Evolutionary conservation across 2,888 invertebrate genomes (phyloP), one percentile per base, ranked within the genome.

Genomic region (Artemia sinica): DNA sequence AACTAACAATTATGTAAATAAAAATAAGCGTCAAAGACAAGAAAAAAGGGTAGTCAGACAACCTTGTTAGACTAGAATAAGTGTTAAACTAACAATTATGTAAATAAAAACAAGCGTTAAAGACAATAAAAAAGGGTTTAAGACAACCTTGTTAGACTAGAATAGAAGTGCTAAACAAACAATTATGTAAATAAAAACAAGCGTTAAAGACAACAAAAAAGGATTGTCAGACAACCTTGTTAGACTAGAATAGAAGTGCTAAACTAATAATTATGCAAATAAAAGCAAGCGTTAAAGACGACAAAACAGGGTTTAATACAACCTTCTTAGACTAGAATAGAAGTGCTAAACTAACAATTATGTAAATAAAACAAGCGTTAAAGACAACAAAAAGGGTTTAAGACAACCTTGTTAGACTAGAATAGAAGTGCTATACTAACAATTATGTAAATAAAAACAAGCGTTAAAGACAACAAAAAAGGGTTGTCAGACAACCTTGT

Each of bases 261-360:
- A 74, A 74, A 73, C n/a, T n/a, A n/a, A n/a, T n/a, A n/a, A n/a
- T 41, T 18, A 50, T 18, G 28, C 18, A 67, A 28, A 65, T 51
- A 50, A 66, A 49, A 67, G 66, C 49, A 52, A 49, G 13, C 12
- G 10, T 41, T 63, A 66, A 14, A 65, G 50, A 41, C n/a, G 67
- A 71, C 67, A 51, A 41, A 41, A 41, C 1, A 41, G 41, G 41
- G 3, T 41, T 41, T 0, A 1, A 18, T 1, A 6, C 41, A 41
- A 41, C 41, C 6, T 41, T 41, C 1, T 41, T 41, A 51, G 49
- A 66, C 28, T 58, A 52, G 50, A 67, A 67, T 70, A 68, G 14
- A 18, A 71, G 72, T 75, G 72, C 67, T 75, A 74, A 74, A 73
- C n/a, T n/a, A n/a, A n/a, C n/a, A n/a, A n/a, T 41, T 18, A 50